These are phyloP conservation scores for Labeo rohita DNA, from an alignment of 2,113 vertebrate genomes.

Conservation along the genomic window DNA sequence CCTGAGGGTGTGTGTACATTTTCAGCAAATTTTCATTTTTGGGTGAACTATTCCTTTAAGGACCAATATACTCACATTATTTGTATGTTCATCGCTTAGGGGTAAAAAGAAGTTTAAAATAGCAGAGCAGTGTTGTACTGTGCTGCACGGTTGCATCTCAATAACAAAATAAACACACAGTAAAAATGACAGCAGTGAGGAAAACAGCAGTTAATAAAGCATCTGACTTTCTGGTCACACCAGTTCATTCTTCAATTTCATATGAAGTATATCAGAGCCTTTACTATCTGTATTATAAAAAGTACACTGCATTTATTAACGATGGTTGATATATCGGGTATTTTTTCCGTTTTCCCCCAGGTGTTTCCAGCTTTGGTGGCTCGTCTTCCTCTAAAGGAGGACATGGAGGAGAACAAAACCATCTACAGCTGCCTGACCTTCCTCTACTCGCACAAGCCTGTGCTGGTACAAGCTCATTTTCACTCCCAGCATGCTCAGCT, in stretches of 20 bases:
- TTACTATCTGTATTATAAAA: not conserved
- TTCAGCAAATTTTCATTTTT: too few relatives aligned
- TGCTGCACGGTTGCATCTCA: not conserved
- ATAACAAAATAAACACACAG: not conserved
- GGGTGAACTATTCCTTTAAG: too few relatives aligned
- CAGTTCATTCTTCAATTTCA: too few relatives aligned
- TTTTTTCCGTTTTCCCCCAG: slow-evolving; percentile 62
- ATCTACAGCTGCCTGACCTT: slow-evolving; percentile 82
- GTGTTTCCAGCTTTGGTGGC: slow-evolving; percentile 81
- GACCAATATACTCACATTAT: too few relatives aligned
- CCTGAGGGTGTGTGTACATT: too few relatives aligned
- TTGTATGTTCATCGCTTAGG: too few relatives aligned
- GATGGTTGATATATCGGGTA: not conserved
- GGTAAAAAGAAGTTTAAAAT: too few relatives aligned
- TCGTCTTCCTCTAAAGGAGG: slow-evolving; percentile 83
- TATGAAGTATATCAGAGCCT: too few relatives aligned
- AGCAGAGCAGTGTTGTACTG: not conserved
- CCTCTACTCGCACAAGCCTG: slow-evolving; percentile 76
- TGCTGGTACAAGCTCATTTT: slow-evolving; percentile 55
- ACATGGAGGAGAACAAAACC: slow-evolving; percentile 86
- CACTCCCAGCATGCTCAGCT: not conserved
- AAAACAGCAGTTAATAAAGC: too few relatives aligned
- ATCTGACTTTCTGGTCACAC: too few relatives aligned
- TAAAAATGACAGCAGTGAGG: too few relatives aligned
- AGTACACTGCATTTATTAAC: not conserved